A percentile compares a stretch with the other conserved stretches of the same genome.
Evolutionary conservation across 2,888 invertebrate genomes (phyloP).

Genomic region (Eurois occulta): DNA sequence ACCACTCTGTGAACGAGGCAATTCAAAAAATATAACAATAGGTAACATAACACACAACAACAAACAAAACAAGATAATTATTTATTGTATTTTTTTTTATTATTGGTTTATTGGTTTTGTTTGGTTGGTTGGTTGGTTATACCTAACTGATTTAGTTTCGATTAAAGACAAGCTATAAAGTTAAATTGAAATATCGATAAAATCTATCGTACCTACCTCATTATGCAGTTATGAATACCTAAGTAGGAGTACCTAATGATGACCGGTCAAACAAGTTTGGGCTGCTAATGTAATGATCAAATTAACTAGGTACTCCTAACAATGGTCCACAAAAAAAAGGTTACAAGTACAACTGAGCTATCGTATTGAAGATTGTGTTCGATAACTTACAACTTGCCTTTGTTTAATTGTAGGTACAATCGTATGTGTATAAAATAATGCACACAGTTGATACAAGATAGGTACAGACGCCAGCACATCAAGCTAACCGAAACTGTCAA

Average conservation of each 20-base stretch:
- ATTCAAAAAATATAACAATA: too few relatives aligned
- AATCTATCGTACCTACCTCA: too few relatives aligned
- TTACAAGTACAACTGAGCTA: not conserved
- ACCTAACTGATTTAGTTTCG: not conserved
- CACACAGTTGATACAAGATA: not conserved
- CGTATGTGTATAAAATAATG: not conserved
- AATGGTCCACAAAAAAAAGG: conserved; percentile 33
- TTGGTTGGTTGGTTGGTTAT: too few relatives aligned
- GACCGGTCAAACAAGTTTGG: not conserved
- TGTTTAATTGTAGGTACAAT: conserved; percentile 23
- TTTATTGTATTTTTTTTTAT: too few relatives aligned
- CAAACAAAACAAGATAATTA: too few relatives aligned
- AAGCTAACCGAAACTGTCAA: too few relatives aligned
- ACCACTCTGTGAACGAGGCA: too few relatives aligned
- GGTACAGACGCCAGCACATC: too few relatives aligned
- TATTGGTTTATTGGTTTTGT: too few relatives aligned
- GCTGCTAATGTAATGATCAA: conserved; percentile 9
- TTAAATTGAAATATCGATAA: not conserved
- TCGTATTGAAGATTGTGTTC: conserved; percentile 4
- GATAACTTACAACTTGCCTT: conserved; percentile 38
- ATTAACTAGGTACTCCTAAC: conserved; percentile 2
- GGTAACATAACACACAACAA: too few relatives aligned
- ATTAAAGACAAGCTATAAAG: not conserved
- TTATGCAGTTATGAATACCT: too few relatives aligned
- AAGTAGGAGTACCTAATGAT: too few relatives aligned